Evolutionary conservation across 2,888 invertebrate genomes (phyloP), one percentile per base, ranked within the genome.

Genomic region (Polia nebulosa): DNA sequence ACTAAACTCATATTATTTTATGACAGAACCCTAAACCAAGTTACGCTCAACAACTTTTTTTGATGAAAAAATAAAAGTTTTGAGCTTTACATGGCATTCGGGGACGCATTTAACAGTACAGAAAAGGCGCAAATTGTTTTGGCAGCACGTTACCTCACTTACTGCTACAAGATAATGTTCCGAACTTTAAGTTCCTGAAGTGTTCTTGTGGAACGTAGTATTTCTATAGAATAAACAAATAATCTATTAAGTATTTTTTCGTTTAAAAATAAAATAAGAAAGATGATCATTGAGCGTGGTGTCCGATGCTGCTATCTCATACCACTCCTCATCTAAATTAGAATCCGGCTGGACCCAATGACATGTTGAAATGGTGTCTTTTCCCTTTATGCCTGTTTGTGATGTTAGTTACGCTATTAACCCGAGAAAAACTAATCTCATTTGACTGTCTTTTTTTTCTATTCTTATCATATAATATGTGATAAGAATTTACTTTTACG

Each of bases 81-180:
- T 1, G 13, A 57, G 59, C 63, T 76, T 63, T 45, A 76, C 70
- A 83, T 59, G 45, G 64, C 59, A 69, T 69, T 72, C 41, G 17
- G 71, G 81, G 81, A 72, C 71, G 20, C 62, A 59, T 81, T n/a
- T 67, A 73, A 52, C 39, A 61, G 51, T 41, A 49, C n/a, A 60
- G 49, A 66, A 65, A 62, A 60, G 73, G 71, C 76, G 71, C 34
- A 72, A 80, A 82, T 76, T 60, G 73, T 73, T 71, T 73, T 64
- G 32, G 25, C 49, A 53, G 61, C 39, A 58, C 39, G 60, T 79
- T 70, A 62, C 9, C 25, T 55, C 13, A 36, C 62, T 61, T 59
- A 59, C 9, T 44, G 32, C n/a, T 53, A 45, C n/a, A 74, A 39
- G 8, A 52, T 45, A 73, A 73, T 74, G 29, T 41, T 47, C 27